Evolutionary conservation across 2,888 invertebrate species (phyloP).

Genomic region (Athalia circularis): DNA sequence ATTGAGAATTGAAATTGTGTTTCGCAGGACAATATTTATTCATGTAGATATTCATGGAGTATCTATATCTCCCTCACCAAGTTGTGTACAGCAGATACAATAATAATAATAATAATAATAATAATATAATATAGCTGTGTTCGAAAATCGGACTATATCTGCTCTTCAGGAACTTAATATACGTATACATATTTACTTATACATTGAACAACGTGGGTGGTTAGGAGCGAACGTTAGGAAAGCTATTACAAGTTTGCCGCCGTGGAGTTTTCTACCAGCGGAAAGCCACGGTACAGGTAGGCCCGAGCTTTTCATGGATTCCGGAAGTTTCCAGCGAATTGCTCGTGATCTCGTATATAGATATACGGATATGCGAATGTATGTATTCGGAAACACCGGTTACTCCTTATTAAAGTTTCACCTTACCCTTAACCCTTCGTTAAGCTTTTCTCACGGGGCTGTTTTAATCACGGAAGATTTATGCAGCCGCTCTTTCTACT

Average conservation of each 20-base stretch:
- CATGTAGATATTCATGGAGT: not conserved
- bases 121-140: too few species aligned
- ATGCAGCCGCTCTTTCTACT: conserved; percentile 4
- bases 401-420: conserved; percentile 45
- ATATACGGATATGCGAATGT: not conserved
- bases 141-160: too few species aligned
- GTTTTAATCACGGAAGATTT: conserved; percentile 45
- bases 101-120: too few species aligned
- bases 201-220: not conserved
- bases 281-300: not conserved
- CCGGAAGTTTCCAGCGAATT: conserved; percentile 34
- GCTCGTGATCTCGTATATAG: conserved; percentile 33
- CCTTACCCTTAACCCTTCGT: conserved; percentile 35
- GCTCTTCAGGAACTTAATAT: not conserved
- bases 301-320: conserved; percentile 2
- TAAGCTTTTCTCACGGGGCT: conserved; percentile 41
- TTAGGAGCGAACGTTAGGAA: not conserved
- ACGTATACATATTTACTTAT: not conserved
- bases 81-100: too few species aligned
- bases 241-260: conserved; percentile 13
- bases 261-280: not conserved
- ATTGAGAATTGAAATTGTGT: conserved; percentile 1
- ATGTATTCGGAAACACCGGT: conserved; percentile 34
- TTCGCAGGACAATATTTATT: not conserved
- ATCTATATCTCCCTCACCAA: too few species aligned